Conservation (phyloP, 1,140 invertebrate genomes). For the Magallana angulata region DNA sequence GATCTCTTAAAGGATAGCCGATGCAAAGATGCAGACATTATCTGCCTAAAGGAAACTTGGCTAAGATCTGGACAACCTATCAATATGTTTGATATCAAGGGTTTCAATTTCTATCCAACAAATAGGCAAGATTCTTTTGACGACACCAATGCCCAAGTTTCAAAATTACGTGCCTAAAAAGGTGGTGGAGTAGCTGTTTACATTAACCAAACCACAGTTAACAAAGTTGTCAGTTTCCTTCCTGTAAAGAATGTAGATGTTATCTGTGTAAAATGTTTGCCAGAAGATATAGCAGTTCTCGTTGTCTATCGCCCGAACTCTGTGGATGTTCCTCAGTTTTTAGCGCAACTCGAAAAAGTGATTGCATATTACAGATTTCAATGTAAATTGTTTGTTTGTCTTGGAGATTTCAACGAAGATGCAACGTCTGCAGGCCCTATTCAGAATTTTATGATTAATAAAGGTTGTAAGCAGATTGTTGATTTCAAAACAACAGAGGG, state of each 20-base stretch:
- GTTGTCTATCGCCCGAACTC: conserved; percentile 20
- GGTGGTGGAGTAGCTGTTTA: conserved; percentile 9
- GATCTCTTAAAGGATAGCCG: background rate
- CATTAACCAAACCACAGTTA: background rate
- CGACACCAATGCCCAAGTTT: background rate
- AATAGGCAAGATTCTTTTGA: conserved; percentile 8
- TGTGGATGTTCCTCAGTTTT: background rate
- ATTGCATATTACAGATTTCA: background rate
- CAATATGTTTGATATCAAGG: background rate
- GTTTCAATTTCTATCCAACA: background rate
- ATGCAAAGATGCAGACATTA: conserved; percentile 11
- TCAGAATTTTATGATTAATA: background rate
- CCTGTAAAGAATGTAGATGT: background rate
- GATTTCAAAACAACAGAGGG: conserved; percentile 31
- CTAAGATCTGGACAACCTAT: background rate
- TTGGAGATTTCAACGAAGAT: conserved; percentile 51
- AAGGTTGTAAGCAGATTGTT: conserved; percentile 35
- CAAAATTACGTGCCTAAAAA: background rate
- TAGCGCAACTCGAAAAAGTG: background rate
- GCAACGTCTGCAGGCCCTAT: background rate
- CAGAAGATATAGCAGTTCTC: background rate
- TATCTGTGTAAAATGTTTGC: background rate
- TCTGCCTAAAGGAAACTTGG: conserved; percentile 49
- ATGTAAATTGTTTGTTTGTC: background rate
- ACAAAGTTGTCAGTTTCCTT: background rate